Evolutionary conservation across 2,113 vertebrate species (phyloP), one percentile per base, ranked within the genome.

Genomic region (Chroicocephalus ridibundus): DNA sequence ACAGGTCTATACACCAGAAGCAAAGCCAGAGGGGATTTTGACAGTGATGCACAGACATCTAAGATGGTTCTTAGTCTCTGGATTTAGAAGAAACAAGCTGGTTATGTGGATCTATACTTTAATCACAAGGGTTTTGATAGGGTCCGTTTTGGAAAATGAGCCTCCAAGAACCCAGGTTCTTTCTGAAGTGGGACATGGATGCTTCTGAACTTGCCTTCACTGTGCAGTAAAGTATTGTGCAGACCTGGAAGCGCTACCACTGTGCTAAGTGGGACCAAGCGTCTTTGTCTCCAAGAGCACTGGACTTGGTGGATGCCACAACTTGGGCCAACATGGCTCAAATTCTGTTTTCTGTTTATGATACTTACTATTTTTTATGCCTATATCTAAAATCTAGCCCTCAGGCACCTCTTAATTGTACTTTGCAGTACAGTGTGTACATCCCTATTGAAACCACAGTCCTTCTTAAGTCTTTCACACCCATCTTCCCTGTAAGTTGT

Each of bases 281-380:
- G 5, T 4, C 71, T 60, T 74, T 36, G 47, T 4, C 15, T 31
- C 0, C 4, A 2, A 66, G 4, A 70, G 5, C 13, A 46, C 2
- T 15, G 5, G 8, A 11, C 15, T 62, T 65, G 1, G 1, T 38
- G 46, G 7, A 15, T 69, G 22, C 11, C 21, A 6, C 42, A 70
- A 0, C 34, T 26, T 36, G 9, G 31, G 10, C 12, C 46, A 77
- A 18, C 12, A n/a, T 6, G 13, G 34, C 19, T 68, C 6, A 86
- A 38, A 88, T 42, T 64, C n/a, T 65, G 2, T 20, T 64, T 79
- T 71, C 27, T 61, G 1, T 46, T 91, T 51, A 42, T 69, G 36
- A 36, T 2, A 61, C 18, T 47, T 74, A 24, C 13, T 81, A n/a
- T 8, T 36, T 86, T 77, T 77, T 58, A 70, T 42, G 29, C 20